Base-by-base conservation (phyloP, 2,797 vertebrate species). In the Helostoma temminkii region DNA sequence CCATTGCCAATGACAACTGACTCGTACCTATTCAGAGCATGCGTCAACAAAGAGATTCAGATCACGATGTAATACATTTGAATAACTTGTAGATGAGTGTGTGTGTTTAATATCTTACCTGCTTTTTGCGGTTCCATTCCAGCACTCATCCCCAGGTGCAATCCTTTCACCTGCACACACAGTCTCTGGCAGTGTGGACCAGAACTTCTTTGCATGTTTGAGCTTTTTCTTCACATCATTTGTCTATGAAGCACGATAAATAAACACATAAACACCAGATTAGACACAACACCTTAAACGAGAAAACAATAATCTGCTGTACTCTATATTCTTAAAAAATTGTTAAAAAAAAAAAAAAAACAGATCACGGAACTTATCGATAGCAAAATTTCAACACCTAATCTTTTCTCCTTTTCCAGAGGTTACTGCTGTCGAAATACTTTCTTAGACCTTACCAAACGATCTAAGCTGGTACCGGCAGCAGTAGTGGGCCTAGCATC, bases 181-280 rank as follows among this genome's bases (percentile, higher is more conserved):
- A 0, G 91, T 97, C 82, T 95, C 95, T 16, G 98, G 97, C 67
- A 99, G 93, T 4, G 96, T 97, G 14, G 97, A 98, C 98, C 98
- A 99, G 91, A 99, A 98, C 87, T 98, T 99, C 88, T 97, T 99
- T 42, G 95, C 96, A n/a, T 95, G 93, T 81, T 97, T 99, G 82
- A 99, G 89, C 86, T 97, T 98, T 88, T 97, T 97, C 90, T 98
- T 99, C 71, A 98, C 97, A 65, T 99, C 97, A 9, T 69, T 94
- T 62, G 97, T 96, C 98, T 99, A 72, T 69, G 62, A 1, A 28
- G 25, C 3, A n/a, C 18, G 15, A 3, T 14, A 12, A 43, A 56
- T 6, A 43, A 52, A 45, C 6, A 71, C 3, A 65, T 11, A 11
- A 16, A 28, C 3, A 34, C 43, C 21, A 28, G 32, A 5, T 64